These are phyloP conservation scores for Clarias fuscus DNA, from an alignment of 2,797 vertebrate genomes.

Conservation along the genomic window DNA sequence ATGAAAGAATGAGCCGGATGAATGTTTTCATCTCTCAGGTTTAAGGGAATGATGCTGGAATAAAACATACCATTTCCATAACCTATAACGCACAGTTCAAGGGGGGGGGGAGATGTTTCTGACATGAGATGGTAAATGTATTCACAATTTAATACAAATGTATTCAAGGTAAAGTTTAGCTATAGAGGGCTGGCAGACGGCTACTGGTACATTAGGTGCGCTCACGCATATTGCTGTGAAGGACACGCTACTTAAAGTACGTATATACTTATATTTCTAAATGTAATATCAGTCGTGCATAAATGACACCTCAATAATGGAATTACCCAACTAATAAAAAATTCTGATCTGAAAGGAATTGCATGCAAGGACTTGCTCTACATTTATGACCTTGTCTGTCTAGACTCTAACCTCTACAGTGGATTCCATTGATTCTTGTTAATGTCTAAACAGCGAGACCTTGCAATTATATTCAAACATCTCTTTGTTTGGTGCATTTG, in stretches of 20 bases:
- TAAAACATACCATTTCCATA: not conserved
- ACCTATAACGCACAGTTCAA: not conserved
- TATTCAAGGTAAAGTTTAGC: not conserved
- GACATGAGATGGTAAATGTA: not conserved
- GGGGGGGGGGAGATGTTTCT: not conserved
- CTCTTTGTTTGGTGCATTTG: too few relatives aligned
- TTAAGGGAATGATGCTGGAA: not conserved
- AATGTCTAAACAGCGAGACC: not conserved
- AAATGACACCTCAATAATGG: not conserved
- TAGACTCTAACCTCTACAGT: not conserved
- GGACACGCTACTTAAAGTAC: not conserved
- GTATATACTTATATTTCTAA: not conserved
- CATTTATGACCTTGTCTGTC: slow-evolving; percentile 14
- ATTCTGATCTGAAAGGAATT: not conserved
- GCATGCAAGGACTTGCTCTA: not conserved
- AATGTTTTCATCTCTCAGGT: not conserved
- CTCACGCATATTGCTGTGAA: not conserved
- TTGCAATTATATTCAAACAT: not conserved
- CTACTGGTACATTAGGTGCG: not conserved
- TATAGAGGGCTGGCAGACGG: not conserved
- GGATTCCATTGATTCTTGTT: slow-evolving; percentile 14
- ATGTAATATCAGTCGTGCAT: not conserved
- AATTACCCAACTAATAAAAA: not conserved
- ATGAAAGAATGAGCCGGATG: not conserved
- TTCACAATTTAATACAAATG: not conserved